Percentiles rank a stretch among this genome's conserved stretches.
Evolutionary conservation across 2,888 invertebrate genomes (phyloP).

Genomic region (Apodemia mormo): DNA sequence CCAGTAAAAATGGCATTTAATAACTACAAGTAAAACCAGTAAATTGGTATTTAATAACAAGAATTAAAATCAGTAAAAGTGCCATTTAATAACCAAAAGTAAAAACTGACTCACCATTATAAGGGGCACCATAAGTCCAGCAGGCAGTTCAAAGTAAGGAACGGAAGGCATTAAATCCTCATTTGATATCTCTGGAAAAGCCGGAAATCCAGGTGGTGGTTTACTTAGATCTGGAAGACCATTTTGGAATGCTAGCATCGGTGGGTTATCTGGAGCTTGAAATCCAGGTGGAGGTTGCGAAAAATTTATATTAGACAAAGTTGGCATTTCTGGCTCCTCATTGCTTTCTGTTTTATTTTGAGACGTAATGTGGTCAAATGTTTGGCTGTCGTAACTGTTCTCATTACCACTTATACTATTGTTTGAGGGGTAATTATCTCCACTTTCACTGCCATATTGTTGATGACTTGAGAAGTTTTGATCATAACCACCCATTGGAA

Average conservation of each 20-base stretch:
- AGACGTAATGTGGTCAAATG: conserved; percentile 64
- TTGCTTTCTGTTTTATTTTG: conserved; percentile 51
- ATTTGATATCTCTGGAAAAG: conserved; percentile 70
- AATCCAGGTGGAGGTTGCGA: conserved; percentile 77
- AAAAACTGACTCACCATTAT: conserved; percentile 85
- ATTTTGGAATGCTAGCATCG: conserved; percentile 73
- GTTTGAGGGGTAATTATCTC: conserved; percentile 68
- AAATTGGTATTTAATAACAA: no score
- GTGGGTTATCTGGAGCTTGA: conserved; percentile 48
- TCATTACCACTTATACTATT: conserved; percentile 77
- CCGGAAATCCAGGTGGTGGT: conserved; percentile 91
- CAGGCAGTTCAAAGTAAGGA: conserved; percentile 98
- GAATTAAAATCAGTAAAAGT: no score
- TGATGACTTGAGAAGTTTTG: conserved; percentile 60
- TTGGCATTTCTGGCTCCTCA: conserved; percentile 60
- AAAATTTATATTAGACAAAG: conserved; percentile 71
- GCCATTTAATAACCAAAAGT: no score
- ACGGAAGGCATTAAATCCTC: conserved; percentile 93
- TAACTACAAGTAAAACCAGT: no score
- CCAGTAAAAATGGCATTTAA: no score
- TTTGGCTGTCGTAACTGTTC: conserved; percentile 73
- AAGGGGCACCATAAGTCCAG: conserved; percentile 98
- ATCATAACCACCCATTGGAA: conserved; percentile 58
- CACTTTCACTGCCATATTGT: conserved; percentile 67
- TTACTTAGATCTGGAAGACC: conserved; percentile 92